Evolutionary conservation across 2,888 invertebrate genomes (phyloP), one percentile per base, ranked within the genome.

Genomic region (Tenthredo distinguenda): DNA sequence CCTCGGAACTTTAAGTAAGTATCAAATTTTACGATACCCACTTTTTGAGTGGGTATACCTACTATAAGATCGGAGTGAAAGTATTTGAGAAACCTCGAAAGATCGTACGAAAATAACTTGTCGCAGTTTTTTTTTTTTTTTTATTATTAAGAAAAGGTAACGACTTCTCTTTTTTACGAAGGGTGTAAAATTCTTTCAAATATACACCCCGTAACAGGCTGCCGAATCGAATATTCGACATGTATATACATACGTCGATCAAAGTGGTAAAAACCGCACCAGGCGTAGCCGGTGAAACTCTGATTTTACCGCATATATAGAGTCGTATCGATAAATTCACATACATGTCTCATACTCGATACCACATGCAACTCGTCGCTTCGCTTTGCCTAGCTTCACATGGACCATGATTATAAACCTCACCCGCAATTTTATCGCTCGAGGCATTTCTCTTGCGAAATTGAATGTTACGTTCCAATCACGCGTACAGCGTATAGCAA

Each of bases 301-400:
- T 84, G 86, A 86, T 88, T 88, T 87, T 87, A 89, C 87, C n/a
- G 77, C 26, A 26, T 43, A 43, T 86, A 84, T 85, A 85, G 81
- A 83, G 86, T 87, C 81, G 86, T 86, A 88, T 85, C 88, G 87
- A 90, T 88, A 89, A 89, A 90, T 86, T 87, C 84, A 86, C 88
- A 89, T 87, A 89, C 88, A 87, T 77, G 86, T 83, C 85, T 84
- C 82, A 50, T 82, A 71, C 37, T 37, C 37, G 15, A 34, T 31
- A 31, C 31, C 71, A 26, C 43, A 43, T 34, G 68, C 18, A 26
- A 34, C 34, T 62, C 40, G 74, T 18, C 71, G 71, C 5, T 71
- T 21, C 43, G 74, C 34, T 68, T 37, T 40, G 72, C 72, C 72
- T 43, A 43, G 72, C 72, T 40, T 21, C 43, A 74, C 72, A 34